Conservation (phyloP, 2,888 invertebrate species). For the Athripsodes cinereus region DNA sequence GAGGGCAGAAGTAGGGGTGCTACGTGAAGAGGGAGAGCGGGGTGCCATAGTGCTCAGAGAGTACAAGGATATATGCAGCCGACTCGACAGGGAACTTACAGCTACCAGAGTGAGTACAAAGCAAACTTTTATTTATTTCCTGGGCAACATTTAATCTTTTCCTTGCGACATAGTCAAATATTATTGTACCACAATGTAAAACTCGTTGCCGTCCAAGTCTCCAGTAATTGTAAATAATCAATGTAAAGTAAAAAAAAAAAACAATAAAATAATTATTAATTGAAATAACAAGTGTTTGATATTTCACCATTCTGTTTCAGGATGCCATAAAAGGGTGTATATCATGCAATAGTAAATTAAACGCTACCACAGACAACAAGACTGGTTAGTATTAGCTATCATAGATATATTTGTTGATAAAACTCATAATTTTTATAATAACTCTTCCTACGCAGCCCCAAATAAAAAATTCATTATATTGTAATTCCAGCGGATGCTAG, state of each 20-base stretch:
- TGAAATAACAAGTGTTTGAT: not conserved
- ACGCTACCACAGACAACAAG: constrained; percentile 43
- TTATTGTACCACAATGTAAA: no score
- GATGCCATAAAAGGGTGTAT: constrained; percentile 42
- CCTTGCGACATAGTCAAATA: no score
- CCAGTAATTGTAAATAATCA: no score
- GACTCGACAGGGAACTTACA: constrained; percentile 76
- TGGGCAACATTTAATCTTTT: no score
- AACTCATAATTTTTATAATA: no score
- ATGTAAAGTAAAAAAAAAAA: no score
- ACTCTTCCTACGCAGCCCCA: no score
- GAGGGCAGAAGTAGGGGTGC: constrained; percentile 41
- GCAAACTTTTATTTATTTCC: not conserved
- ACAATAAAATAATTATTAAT: no score
- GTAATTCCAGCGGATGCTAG: not conserved
- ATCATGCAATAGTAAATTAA: constrained; percentile 40
- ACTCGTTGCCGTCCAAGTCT: no score
- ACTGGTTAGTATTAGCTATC: constrained; percentile 33
- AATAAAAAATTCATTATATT: not conserved
- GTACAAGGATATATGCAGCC: constrained; percentile 86
- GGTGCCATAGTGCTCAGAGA: constrained; percentile 74
- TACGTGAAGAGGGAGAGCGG: constrained; percentile 69
- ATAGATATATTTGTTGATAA: no score
- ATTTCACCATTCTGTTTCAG: constrained; percentile 30
- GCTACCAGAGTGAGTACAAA: constrained; percentile 47